These are phyloP conservation scores for Sthenelais limicola DNA, from an alignment of 2,888 invertebrate genomes.

Conservation along the genomic window DNA sequence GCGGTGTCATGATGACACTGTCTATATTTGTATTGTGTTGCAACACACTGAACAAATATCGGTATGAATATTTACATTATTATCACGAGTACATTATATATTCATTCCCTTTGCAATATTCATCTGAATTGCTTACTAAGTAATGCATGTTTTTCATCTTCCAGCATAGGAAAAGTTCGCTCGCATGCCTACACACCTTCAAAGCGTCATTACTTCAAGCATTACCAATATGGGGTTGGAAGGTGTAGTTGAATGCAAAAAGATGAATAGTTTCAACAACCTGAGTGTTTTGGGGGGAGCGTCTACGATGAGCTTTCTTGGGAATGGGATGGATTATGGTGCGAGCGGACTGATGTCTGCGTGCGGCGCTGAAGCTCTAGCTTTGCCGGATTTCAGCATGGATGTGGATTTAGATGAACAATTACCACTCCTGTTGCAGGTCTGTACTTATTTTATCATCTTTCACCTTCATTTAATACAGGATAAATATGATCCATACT, in stretches of 20 bases:
- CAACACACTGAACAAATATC: too few species aligned
- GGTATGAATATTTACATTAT: too few species aligned
- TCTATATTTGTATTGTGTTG: too few species aligned
- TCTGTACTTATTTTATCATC: too few species aligned
- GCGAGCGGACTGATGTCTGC: constrained; percentile 19
- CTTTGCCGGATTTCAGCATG: constrained; percentile 29
- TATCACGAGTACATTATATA: too few species aligned
- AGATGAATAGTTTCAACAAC: constrained; percentile 33
- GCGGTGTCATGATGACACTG: too few species aligned
- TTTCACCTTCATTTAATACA: too few species aligned
- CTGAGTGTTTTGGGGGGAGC: constrained; percentile 23
- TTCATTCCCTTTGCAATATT: too few species aligned
- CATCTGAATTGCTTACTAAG: too few species aligned
- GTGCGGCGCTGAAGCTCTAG: constrained; percentile 6
- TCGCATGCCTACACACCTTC: constrained; percentile 38
- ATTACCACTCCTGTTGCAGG: constrained; percentile 30
- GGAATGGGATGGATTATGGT: constrained; percentile 19
- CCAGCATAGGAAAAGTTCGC: constrained; percentile 33
- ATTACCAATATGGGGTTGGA: constrained; percentile 37
- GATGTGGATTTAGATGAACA: constrained; percentile 24
- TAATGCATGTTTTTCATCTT: too few species aligned
- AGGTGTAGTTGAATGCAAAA: constrained; percentile 36
- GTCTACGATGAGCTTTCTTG: not conserved
- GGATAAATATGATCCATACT: too few species aligned
- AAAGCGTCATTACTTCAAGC: constrained; percentile 23